Evolutionary conservation across 2,113 vertebrate species (phyloP).

Genomic region (Microtus ochrogaster): DNA sequence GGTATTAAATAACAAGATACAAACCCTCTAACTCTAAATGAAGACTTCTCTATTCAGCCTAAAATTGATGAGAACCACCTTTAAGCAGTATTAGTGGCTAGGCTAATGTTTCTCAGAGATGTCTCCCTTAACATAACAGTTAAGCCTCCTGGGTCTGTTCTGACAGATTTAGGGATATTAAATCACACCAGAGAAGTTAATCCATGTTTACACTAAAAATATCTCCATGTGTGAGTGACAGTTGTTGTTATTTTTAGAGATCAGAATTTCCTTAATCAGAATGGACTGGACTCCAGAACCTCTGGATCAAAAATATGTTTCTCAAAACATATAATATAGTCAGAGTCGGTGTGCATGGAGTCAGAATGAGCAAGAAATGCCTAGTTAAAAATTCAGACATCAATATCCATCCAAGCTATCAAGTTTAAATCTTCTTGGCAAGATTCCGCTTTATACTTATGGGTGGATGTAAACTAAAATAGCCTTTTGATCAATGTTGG

Average conservation of each 20-base stretch:
- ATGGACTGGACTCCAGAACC: not conserved
- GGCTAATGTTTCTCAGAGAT: not conserved
- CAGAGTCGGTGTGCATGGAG: not conserved
- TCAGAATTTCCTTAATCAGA: not conserved
- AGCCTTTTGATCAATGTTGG: not conserved
- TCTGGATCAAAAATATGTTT: not conserved
- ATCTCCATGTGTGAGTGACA: not conserved
- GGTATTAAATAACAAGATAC: not conserved
- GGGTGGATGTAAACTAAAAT: not conserved
- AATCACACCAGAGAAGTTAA: conserved; percentile 7
- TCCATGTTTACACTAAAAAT: not conserved
- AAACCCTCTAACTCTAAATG: not conserved
- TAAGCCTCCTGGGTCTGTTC: not conserved
- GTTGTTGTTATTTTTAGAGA: not conserved
- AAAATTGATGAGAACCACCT: not conserved
- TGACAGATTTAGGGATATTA: conserved; percentile 25
- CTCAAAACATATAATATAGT: not conserved
- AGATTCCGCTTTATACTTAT: not conserved
- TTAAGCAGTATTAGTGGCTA: not conserved
- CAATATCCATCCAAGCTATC: not conserved
- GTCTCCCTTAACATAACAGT: not conserved
- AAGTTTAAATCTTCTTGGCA: not conserved
- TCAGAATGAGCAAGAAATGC: not conserved
- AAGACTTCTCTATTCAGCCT: not conserved
- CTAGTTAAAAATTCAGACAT: not conserved